These are phyloP conservation scores for Digitonthophagus gazella DNA, from an alignment of 2,888 invertebrate genomes.

Conservation along the genomic window DNA sequence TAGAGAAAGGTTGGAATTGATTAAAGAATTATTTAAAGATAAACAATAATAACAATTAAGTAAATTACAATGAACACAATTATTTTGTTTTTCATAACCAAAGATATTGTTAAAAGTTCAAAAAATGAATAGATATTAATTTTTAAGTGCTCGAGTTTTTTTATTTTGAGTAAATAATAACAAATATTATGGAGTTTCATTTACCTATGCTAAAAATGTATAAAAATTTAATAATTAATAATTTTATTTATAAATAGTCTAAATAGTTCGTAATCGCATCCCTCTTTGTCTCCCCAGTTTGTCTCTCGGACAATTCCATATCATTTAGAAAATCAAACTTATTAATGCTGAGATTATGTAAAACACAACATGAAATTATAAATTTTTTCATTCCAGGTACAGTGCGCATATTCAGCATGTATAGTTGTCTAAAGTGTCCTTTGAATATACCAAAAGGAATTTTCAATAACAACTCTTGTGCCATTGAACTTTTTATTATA, in stretches of 20 bases:
- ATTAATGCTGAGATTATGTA: slow-evolving; percentile 38
- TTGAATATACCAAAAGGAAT: slow-evolving; percentile 41
- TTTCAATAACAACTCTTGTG: slow-evolving; percentile 40
- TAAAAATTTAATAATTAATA: too few species aligned
- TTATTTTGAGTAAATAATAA: too few species aligned
- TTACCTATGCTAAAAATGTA: too few species aligned
- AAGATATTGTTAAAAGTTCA: too few species aligned
- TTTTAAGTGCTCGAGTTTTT: too few species aligned
- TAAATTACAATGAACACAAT: too few species aligned
- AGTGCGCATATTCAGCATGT: slow-evolving; percentile 21
- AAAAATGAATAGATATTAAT: too few species aligned
- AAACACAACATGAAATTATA: slow-evolving; percentile 36
- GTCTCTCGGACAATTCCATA: not conserved
- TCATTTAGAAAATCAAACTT: slow-evolving; percentile 30
- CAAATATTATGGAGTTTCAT: too few species aligned
- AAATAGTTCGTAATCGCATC: not conserved
- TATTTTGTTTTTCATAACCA: too few species aligned
- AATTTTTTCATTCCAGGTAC: slow-evolving; percentile 33
- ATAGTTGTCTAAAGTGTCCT: slow-evolving; percentile 33
- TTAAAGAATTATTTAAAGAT: slow-evolving; percentile 2
- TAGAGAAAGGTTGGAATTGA: not conserved
- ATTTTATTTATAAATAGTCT: not conserved
- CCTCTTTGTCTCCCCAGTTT: not conserved
- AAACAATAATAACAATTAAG: too few species aligned
- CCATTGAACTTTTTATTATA: slow-evolving; percentile 38